Evolutionary conservation across 1,140 invertebrate genomes (phyloP), one percentile per base, ranked within the genome.

Genomic region (Lucilia cuprina): DNA sequence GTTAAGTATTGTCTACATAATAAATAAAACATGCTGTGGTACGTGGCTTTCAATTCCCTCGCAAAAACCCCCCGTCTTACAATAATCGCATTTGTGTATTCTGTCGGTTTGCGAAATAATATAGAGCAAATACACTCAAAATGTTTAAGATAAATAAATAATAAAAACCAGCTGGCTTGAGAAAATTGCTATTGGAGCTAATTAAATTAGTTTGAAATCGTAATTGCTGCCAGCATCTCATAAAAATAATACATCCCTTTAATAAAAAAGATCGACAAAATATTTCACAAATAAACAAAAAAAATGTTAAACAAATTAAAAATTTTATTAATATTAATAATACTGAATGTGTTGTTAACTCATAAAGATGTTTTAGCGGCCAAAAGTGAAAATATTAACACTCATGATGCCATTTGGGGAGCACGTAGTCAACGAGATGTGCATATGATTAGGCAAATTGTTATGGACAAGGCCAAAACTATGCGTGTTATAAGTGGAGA

Each of bases 401-500:
- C 80, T 55, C 85, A 86, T 77, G 74, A 84, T 85, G 82, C 34
- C 7, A 35, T 25, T 25, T 85, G 80, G 82, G 86, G 86, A 19
- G 75, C 80, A n/a, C 75, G 49, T 4, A 74, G 82, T 49, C 50
- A 83, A 65, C 74, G 84, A 55, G 86, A 87, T 83, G 74, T 83
- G 55, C 82, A 80, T 55, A 19, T 86, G 13, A 55, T 47, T 30
- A 83, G 84, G 13, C 60, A 86, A 41, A 84, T 84, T 55, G 84
- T 86, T 14, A 83, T 35, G 14, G 88, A 91, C 80, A 84, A 86
- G 17, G 89, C 88, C 0, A 85, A 87, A 5, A 87, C 88, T 80
- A 84, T 89, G 85, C 87, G 87, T 75, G 82, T 92, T 5, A 75
- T 88, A 0, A 85, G 84, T 2, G 34, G 87, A 0, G 84, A 89